Evolutionary conservation across 1,140 invertebrate genomes (phyloP), one percentile per base, ranked within the genome.

Genomic region (Anastatus disparis): DNA sequence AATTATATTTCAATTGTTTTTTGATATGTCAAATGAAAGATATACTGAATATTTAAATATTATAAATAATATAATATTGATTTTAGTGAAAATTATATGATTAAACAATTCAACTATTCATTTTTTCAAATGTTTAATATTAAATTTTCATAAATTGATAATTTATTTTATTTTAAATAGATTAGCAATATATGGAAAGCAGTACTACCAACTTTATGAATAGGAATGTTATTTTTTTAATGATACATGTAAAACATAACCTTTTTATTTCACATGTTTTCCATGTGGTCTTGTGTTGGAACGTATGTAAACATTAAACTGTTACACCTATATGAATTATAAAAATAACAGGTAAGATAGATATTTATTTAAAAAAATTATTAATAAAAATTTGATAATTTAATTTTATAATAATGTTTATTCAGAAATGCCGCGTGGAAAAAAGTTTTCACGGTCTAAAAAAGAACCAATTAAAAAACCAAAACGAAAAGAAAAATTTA

Each of bases 401-500:
- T 15, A 35, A 44, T 44, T 46, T 56, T 4, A 2, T 22, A 56
- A 29, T 8, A n/a, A 56, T 44, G 42, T 53, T 64, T 35, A 31
- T 58, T 46, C 12, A 61, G 44, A 50, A 3, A 81, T 80, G 80
- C 76, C 56, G 15, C 74, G 69, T 61, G 71, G 70, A 55, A 81
- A 72, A 53, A 80, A 65, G 29, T 71, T 68, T 48, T 38, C 73
- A 1, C 73, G 66, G 2, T 75, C 72, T 48, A 72, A 74, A 4
- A 80, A 79, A 22, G 40, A 64, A 17, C n/a, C 42, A 1, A 38
- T 29, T 26, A 27, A 8, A 22, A 71, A 71, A 62, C 64, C 40
- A 44, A 75, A 74, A 46, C 67, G 29, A 50, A 83, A 82, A 35
- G 74, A 68, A 24, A 84, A 85, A 75, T 86, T 85, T 58, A 81